Conservation (phyloP, 2,797 vertebrate species). For the Manis pentadactyla region DNA sequence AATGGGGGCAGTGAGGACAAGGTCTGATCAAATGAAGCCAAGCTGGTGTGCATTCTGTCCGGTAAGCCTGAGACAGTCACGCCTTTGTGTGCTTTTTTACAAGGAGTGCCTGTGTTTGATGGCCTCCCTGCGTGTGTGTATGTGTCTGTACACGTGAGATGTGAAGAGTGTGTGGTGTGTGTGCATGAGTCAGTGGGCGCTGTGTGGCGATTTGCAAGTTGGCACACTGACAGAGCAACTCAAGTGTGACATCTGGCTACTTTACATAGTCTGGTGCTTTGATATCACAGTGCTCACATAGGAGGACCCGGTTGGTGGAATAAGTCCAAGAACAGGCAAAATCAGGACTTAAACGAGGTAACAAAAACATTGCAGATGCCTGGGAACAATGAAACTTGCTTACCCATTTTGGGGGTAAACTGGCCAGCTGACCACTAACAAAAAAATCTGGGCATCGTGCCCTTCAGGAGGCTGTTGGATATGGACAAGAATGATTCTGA, state of each 20-base stretch:
- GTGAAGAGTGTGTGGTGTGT: background rate
- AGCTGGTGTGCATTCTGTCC: slow-evolving; percentile 57
- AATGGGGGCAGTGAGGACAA: background rate
- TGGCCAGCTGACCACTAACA: background rate
- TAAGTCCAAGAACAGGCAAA: background rate
- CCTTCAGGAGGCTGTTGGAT: background rate
- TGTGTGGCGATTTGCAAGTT: background rate
- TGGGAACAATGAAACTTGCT: background rate
- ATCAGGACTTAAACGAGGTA: background rate
- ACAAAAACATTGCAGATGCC: background rate
- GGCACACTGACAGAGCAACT: background rate
- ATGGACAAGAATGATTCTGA: accelerated
- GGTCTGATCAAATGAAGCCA: background rate
- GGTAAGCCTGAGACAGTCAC: slow-evolving; percentile 72
- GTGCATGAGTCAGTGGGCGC: background rate
- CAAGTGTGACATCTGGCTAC: background rate
- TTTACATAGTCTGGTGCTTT: background rate
- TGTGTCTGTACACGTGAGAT: background rate
- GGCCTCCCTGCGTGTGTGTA: background rate
- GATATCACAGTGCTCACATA: background rate
- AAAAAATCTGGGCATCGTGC: background rate
- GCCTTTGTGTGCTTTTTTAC: slow-evolving; percentile 74
- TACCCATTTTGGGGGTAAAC: too few species aligned
- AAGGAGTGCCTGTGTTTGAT: background rate
- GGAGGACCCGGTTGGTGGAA: background rate